Evolutionary conservation across 2,113 vertebrate species (phyloP).

Genomic region (Panthera leo): DNA sequence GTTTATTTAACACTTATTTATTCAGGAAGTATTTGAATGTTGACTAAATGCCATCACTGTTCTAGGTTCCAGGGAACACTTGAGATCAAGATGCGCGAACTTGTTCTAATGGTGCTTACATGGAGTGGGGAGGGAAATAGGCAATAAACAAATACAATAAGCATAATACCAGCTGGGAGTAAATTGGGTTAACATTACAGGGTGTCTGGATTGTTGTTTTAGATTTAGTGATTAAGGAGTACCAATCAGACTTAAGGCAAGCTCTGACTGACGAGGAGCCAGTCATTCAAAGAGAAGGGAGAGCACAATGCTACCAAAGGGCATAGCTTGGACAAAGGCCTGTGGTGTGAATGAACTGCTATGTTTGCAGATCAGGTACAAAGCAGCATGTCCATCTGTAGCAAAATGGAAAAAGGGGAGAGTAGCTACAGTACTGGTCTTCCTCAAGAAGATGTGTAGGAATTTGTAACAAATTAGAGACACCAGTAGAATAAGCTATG

Average conservation of each 20-base stretch:
- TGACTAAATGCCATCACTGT: background rate
- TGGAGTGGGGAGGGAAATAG: background rate
- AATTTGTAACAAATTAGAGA: conserved; percentile 1
- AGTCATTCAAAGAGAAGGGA: background rate
- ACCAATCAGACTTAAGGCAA: background rate
- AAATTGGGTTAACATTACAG: background rate
- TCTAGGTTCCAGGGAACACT: background rate
- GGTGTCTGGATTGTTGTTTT: background rate
- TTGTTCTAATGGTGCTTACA: background rate
- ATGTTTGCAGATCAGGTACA: background rate
- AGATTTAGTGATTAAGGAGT: background rate
- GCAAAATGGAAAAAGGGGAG: background rate
- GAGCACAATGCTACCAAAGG: background rate
- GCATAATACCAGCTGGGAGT: background rate
- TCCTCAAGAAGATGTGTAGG: background rate
- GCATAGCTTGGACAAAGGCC: background rate
- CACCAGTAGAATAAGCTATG: background rate
- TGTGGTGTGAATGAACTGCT: background rate
- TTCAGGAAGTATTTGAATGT: background rate
- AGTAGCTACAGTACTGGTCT: background rate
- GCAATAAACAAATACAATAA: background rate
- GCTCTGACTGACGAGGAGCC: background rate
- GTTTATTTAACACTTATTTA: background rate
- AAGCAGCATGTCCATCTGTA: background rate
- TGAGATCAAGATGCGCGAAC: background rate